Conservation (phyloP, 2,797 vertebrate species). For the Chaenodraco wilsoni region DNA sequence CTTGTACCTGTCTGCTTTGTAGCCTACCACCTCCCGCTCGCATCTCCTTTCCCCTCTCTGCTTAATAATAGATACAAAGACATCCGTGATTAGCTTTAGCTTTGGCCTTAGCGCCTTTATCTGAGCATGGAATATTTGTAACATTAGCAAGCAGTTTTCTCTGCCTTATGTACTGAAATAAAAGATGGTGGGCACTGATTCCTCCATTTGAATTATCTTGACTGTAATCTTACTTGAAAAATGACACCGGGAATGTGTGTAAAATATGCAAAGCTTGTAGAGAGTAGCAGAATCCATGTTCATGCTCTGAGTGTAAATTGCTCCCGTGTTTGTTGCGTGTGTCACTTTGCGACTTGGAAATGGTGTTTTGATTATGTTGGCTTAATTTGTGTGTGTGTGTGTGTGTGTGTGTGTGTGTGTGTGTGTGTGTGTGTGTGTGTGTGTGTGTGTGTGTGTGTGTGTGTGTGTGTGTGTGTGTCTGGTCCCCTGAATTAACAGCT, state of each 20-base stretch:
- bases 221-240: conserved; percentile 36
- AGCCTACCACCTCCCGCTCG: conserved; percentile 4
- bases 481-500: conserved; percentile 80
- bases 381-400: conserved; percentile 18
- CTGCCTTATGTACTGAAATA: conserved; percentile 16
- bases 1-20: conserved; percentile 37
- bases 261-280: conserved; percentile 54
- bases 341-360: conserved; percentile 14
- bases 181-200: conserved; percentile 22
- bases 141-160: conserved; percentile 20
- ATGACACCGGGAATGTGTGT: conserved; percentile 38
- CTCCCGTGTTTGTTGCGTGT: conserved; percentile 12
- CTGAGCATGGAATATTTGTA: conserved; percentile 9
- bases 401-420: conserved; percentile 56
- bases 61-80: conserved; percentile 60
- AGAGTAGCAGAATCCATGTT: conserved; percentile 47
- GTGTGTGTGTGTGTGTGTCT: conserved; percentile 61
- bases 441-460: conserved; percentile 13
- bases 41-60: conserved; percentile 8
- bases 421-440: conserved; percentile 49
- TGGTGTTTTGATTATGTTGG: conserved; percentile 31
- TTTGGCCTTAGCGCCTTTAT: conserved; percentile 19
- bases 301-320: conserved; percentile 33
- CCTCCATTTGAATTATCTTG: conserved; percentile 33
- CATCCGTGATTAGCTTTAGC: conserved; percentile 32